phyloP scores from a whole-genome alignment of 2,797 vertebrate genomes.

The Thamnophis elegans region DNA sequence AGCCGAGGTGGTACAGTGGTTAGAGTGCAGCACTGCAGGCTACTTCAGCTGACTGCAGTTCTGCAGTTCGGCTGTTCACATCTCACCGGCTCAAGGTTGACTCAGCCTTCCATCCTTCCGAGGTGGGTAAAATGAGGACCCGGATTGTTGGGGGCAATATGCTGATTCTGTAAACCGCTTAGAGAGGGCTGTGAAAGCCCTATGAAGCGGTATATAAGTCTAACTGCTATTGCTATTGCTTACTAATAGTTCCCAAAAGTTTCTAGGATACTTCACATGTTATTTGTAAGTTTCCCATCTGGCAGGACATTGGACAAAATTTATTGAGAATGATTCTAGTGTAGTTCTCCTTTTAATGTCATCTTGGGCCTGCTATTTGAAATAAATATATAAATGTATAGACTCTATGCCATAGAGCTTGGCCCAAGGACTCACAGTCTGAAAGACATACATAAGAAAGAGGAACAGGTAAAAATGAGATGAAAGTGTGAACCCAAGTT shows the following conservation, averaged over 20 bases:
- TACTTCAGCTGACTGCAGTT: too few relatives aligned
- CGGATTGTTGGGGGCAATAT: too few relatives aligned
- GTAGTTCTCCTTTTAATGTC: not conserved
- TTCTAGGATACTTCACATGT: not conserved
- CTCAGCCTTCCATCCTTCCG: too few relatives aligned
- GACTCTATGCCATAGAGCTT: not conserved
- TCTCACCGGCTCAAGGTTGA: too few relatives aligned
- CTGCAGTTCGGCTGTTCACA: too few relatives aligned
- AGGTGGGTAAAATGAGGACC: too few relatives aligned
- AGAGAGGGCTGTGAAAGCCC: too few relatives aligned
- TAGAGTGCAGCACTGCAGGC: too few relatives aligned
- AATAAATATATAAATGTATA: not conserved
- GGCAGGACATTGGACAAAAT: not conserved
- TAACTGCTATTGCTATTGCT: too few relatives aligned
- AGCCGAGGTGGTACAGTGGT: too few relatives aligned
- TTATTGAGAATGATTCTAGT: not conserved
- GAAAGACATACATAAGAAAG: not conserved
- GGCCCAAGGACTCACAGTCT: conserved; percentile 1
- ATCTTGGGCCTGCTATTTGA: not conserved
- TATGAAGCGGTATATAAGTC: too few relatives aligned
- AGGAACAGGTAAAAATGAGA: not conserved
- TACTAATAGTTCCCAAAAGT: not conserved
- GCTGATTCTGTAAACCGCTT: too few relatives aligned
- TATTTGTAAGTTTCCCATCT: not conserved
- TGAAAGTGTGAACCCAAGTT: not conserved